Conservation (phyloP, 2,113 vertebrate genomes). For the Nothoprocta perdicaria region DNA sequence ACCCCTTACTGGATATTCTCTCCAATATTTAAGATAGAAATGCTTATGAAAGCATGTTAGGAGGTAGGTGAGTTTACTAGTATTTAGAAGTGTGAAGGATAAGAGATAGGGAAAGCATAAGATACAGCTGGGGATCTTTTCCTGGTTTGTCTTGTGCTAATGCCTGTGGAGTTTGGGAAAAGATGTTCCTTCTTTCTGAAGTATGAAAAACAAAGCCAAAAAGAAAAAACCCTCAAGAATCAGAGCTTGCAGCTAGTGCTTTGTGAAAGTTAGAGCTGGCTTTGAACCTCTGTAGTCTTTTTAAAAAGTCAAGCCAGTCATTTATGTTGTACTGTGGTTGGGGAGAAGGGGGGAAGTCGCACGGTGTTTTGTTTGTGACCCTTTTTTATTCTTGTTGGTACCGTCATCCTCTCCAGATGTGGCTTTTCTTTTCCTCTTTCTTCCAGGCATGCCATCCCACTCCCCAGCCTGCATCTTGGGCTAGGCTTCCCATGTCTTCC, state of each 20-base stretch:
- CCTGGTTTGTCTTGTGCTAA: not conserved
- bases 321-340: not conserved
- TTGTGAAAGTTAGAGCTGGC: not conserved
- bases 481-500: conserved; percentile 27
- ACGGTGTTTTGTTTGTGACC: not conserved
- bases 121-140: not conserved
- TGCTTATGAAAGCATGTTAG: not conserved
- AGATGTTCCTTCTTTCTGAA: not conserved
- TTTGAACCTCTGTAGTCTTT: not conserved
- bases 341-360: not conserved
- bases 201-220: not conserved
- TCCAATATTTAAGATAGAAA: not conserved
- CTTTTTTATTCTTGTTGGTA: not conserved
- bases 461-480: conserved; percentile 40
- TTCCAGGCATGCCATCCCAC: conserved; percentile 32
- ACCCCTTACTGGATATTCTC: not conserved
- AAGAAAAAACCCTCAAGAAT: no score
- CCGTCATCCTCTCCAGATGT: not conserved
- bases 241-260: not conserved
- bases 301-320: not conserved
- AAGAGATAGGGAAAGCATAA: not conserved
- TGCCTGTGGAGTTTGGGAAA: not conserved
- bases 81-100: not conserved
- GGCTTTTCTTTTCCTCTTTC: conserved; percentile 33
- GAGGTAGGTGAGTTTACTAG: not conserved